Conservation (phyloP, 2,113 vertebrate species). For the Chaetura pelagica region DNA sequence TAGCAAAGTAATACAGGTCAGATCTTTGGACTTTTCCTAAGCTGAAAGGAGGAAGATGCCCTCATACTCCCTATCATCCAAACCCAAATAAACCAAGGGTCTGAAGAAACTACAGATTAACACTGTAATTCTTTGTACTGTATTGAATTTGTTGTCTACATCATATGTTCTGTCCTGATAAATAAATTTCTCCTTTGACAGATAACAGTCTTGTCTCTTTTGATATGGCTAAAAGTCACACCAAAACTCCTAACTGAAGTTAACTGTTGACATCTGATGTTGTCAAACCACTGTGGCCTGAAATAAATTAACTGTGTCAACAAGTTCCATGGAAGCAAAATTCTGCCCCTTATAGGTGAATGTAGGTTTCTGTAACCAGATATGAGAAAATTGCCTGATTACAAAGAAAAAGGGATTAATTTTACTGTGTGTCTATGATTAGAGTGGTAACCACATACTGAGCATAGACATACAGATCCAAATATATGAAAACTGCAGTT, state of each 20-base stretch:
- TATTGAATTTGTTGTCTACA: background rate
- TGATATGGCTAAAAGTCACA: background rate
- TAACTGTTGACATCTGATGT: background rate
- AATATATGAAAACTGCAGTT: background rate
- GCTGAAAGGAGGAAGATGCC: background rate
- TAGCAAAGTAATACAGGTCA: background rate
- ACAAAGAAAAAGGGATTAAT: background rate
- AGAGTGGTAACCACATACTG: background rate
- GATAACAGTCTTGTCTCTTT: background rate
- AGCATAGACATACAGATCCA: background rate
- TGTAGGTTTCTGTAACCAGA: background rate
- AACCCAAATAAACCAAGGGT: background rate
- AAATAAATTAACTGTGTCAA: conserved; percentile 17
- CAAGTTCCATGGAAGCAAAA: background rate
- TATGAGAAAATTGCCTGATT: background rate
- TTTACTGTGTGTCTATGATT: background rate
- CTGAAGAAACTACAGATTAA: background rate
- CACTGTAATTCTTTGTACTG: background rate
- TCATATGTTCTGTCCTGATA: background rate
- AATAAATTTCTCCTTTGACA: background rate
- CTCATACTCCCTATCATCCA: background rate
- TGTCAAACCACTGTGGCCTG: background rate
- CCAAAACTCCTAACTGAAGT: background rate
- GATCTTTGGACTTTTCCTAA: background rate
- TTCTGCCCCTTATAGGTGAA: background rate